Conservation (phyloP, 2,797 vertebrate genomes). For the Hybognathus amarus region DNA sequence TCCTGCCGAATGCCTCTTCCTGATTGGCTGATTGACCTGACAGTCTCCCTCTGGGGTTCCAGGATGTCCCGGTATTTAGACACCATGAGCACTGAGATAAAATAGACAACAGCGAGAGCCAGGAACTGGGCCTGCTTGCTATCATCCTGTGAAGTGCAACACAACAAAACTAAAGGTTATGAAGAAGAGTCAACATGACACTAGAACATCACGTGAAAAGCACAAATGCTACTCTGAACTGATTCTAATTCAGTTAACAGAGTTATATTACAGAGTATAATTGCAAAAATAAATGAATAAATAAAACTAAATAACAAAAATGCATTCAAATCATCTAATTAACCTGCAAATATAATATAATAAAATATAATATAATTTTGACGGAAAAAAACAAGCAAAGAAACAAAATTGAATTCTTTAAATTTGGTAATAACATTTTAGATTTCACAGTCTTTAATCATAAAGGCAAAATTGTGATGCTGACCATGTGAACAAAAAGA, state of each 20-base stretch:
- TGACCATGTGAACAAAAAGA: background rate
- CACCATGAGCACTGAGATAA: conserved; percentile 98
- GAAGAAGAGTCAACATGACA: background rate
- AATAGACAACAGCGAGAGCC: conserved; percentile 97
- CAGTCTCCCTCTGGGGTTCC: conserved; percentile 94
- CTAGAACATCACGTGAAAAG: background rate
- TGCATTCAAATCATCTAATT: background rate
- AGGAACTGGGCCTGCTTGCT: conserved; percentile 99
- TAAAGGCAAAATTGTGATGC: background rate
- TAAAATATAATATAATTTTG: background rate
- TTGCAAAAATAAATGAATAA: background rate
- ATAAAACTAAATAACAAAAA: background rate
- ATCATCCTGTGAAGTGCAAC: conserved; percentile 83
- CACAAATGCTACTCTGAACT: background rate
- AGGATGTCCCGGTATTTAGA: conserved; percentile 98
- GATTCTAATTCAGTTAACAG: background rate
- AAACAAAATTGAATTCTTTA: background rate
- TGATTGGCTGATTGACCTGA: conserved; percentile 88
- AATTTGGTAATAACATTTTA: background rate
- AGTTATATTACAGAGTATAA: background rate
- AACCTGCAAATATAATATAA: background rate
- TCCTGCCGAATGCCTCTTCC: conserved; percentile 95
- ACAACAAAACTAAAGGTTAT: conserved; percentile 44
- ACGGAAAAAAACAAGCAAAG: background rate
- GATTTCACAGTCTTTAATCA: background rate